Evolutionary conservation across 2,888 invertebrate species (phyloP).

Genomic region (Drosophila meridiana): DNA sequence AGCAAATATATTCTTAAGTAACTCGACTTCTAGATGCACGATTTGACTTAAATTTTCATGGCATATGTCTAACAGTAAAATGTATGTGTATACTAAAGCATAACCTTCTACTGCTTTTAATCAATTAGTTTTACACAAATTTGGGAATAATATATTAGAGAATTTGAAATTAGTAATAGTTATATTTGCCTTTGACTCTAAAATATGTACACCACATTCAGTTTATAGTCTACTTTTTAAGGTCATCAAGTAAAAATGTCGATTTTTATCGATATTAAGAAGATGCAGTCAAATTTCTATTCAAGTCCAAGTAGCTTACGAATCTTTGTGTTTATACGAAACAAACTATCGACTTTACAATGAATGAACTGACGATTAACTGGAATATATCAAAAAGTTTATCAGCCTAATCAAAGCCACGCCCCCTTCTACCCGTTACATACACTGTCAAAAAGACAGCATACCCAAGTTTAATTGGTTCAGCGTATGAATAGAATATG

Average conservation of each 20-base stretch:
- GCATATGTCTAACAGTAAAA: neutral
- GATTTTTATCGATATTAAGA: neutral
- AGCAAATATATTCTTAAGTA: neutral
- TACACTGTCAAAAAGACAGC: too few relatives aligned
- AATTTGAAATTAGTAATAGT: neutral
- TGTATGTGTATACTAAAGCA: neutral
- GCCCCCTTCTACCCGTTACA: neutral
- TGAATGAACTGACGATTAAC: too few relatives aligned
- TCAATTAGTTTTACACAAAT: neutral
- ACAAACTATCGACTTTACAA: too few relatives aligned
- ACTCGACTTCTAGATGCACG: neutral
- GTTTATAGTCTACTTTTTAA: too few relatives aligned
- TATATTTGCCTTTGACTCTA: neutral
- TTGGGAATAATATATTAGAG: fast-evolving
- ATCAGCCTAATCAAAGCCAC: neutral
- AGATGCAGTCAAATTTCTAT: neutral
- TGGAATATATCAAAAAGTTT: too few relatives aligned
- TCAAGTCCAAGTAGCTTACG: neutral
- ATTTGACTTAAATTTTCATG: neutral
- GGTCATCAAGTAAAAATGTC: too few relatives aligned
- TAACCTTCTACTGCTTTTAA: neutral
- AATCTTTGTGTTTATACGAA: neutral
- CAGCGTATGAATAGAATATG: slow-evolving; percentile 40
- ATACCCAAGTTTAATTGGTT: neutral
- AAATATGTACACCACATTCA: neutral